A percentile compares a stretch with the other conserved stretches of the same genome.
phyloP scores from a whole-genome alignment of 2,888 invertebrate species.

The Hydraecia micacea region DNA sequence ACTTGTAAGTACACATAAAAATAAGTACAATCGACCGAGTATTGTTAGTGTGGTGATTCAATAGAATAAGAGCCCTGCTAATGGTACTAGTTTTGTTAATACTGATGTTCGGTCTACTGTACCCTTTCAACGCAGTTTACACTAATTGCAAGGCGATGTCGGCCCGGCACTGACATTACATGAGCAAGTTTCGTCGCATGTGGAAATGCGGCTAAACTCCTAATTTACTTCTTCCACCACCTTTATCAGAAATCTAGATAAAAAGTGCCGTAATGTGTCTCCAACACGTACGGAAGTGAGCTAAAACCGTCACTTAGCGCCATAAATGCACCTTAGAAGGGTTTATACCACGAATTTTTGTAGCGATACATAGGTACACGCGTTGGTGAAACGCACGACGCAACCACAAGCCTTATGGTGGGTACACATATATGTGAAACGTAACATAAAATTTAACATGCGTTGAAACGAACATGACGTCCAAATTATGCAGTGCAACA shows the following conservation, averaged over 20 bases:
- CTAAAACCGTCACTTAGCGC: neutral
- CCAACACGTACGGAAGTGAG: slow-evolving; percentile 9
- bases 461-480: neutral
- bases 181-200: slow-evolving; percentile 12
- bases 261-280: neutral
- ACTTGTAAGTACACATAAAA: neutral
- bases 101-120: too few species aligned
- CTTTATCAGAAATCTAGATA: slow-evolving; percentile 26
- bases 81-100: too few species aligned
- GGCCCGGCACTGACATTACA: neutral
- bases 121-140: neutral
- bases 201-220: slow-evolving; percentile 3
- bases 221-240: neutral
- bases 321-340: neutral
- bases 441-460: neutral
- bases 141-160: neutral
- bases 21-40: neutral
- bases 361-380: neutral
- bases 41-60: neutral
- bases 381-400: neutral
- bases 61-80: neutral
- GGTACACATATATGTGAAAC: neutral
- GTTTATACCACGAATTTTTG: neutral
- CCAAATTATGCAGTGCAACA: neutral
- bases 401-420: neutral